These are phyloP conservation scores for Cotesia typhae DNA, from an alignment of 1,140 invertebrate species.

Conservation along the genomic window DNA sequence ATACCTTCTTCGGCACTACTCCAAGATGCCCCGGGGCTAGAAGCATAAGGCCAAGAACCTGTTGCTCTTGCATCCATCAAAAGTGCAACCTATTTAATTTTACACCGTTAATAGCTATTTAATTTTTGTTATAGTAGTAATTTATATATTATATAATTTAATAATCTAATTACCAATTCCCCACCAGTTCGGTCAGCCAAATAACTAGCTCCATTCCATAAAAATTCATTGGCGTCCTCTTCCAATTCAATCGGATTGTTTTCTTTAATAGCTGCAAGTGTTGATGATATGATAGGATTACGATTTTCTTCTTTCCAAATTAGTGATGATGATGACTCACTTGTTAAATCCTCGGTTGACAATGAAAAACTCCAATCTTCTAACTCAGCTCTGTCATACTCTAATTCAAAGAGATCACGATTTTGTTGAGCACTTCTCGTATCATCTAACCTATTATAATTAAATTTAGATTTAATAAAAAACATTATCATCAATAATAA, in stretches of 20 bases:
- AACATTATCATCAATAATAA: background rate
- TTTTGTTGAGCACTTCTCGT: constrained; percentile 74
- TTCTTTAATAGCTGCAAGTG: constrained; percentile 76
- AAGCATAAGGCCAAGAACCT: constrained; percentile 58
- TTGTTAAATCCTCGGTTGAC: constrained; percentile 74
- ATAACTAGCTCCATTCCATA: constrained; percentile 76
- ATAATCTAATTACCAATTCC: constrained; percentile 57
- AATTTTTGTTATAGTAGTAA: too few relatives aligned
- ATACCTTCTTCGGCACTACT: constrained; percentile 56
- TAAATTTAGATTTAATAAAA: background rate
- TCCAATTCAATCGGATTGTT: constrained; percentile 76
- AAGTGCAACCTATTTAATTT: constrained; percentile 48
- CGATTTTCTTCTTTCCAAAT: constrained; percentile 44
- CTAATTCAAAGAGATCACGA: constrained; percentile 73
- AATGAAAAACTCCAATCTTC: constrained; percentile 82
- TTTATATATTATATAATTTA: background rate
- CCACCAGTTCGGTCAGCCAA: constrained; percentile 66
- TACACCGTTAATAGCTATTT: background rate
- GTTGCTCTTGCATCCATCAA: constrained; percentile 54
- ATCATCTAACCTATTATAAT: constrained; percentile 69
- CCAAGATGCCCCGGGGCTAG: constrained; percentile 58
- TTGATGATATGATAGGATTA: constrained; percentile 66
- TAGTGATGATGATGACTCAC: constrained; percentile 42
- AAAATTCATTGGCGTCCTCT: constrained; percentile 76
- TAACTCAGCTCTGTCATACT: constrained; percentile 78